Conservation (phyloP, 2,113 vertebrate genomes). For the Python bivittatus region DNA sequence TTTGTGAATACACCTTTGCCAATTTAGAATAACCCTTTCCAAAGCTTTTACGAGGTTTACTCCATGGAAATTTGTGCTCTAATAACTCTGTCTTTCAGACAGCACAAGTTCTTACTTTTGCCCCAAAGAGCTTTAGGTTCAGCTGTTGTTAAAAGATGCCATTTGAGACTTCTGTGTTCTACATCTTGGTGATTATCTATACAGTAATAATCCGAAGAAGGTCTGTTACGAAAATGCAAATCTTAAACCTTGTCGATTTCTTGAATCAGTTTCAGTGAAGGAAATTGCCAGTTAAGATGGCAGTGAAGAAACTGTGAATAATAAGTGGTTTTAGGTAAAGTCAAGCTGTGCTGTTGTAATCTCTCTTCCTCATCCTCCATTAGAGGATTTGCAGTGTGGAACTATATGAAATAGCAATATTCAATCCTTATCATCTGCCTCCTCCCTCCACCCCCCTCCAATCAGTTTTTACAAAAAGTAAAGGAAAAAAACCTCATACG, state of each 20-base stretch:
- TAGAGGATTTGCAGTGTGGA: conserved; percentile 5
- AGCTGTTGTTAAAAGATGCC: no score
- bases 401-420: neutral
- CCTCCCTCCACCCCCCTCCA: no score
- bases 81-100: no score
- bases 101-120: no score
- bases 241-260: neutral
- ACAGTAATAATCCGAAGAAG: no score
- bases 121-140: no score
- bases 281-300: neutral
- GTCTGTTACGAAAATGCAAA: neutral
- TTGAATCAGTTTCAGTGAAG: neutral
- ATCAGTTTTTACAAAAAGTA: conserved; percentile 18
- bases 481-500: conserved; percentile 34
- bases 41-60: no score
- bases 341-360: neutral
- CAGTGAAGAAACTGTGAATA: neutral
- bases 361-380: neutral
- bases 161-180: neutral
- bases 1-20: no score
- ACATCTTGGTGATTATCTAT: neutral
- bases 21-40: no score
- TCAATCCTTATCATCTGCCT: no score
- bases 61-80: no score
- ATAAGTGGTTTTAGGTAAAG: conserved; percentile 5